Evolutionary conservation across 2,888 invertebrate genomes (phyloP), one percentile per base, ranked within the genome.

Genomic region (Spilarctia lutea): DNA sequence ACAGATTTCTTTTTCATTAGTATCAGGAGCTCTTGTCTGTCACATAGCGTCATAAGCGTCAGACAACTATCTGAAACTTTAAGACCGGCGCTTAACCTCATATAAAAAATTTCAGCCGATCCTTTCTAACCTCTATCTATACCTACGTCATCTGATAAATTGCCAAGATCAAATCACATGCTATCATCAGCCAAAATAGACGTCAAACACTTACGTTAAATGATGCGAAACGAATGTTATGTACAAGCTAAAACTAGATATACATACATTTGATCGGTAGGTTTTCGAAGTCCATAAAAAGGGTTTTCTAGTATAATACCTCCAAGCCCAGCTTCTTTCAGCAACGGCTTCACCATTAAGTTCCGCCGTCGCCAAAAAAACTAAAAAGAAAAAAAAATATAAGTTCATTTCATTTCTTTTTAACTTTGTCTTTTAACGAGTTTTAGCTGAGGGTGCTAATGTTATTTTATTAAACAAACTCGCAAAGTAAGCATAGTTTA

Each of bases 251-350:
- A 20, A 16, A 56, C 16, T 69, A 71, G 20, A 48, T 45, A 73
- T 79, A 94, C 96, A 96, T 96, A 98, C 98, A 97, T 94, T 97
- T 99, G 99, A 90, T 98, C 97, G 81, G 97, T 97, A 0, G 99
- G 99, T 94, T 99, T 99, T 81, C 99, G 96, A 2, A 97, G 92
- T 52, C 99, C 99, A 93, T 99, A 99, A 94, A 98, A 99, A 18
- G 99, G 99, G 94, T 99, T 99, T 96, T 99, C 99, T 82, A 99
- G 94, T 79, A 99, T 97, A 72, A 99, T 98, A 3, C 99, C 98
- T 71, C 98, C 99, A 84, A 99, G 98, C 65, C 98, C 98, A 39
- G 97, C 97, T 90, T 99, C 98, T 91, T 98, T 98, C 10, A 99
- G 92, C 75, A 99, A 93, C 6, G 99, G 99, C 87, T 98, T 98